Base-by-base conservation (phyloP, 1,140 invertebrate species). In the Sycophila sp. region DNA sequence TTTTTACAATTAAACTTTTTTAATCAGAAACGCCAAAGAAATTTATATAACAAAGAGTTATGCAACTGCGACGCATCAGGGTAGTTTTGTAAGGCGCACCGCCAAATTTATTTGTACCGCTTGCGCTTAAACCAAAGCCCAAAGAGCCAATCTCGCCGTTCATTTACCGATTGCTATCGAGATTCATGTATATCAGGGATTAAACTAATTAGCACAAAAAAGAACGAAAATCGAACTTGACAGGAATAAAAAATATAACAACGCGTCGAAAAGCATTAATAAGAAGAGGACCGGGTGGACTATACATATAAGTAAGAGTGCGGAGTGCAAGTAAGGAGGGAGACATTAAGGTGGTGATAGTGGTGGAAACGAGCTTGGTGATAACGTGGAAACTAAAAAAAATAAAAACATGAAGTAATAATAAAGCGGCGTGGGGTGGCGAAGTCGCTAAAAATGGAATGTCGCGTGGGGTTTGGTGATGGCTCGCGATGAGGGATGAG, bases 171-270 rank as follows among this genome's bases (percentile, higher is more conserved):
- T 80, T 55, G 77, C 79, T 77, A 81, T 83, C 79, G 75, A 80
- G 75, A 80, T 83, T 84, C 81, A 83, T 83, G 77, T 85, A 85
- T 80, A 84, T 85, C 85, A 85, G 83, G 85, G 83, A 85, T 83
- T 86, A 86, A 82, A 83, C 75, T 86, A 85, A 84, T 80, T 84
- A 83, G 79, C 75, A 76, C 81, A 81, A 81, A 76, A 79, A 65
- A 15, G 15, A 17, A 34, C n/a, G 15, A 55, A n/a, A n/a, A 30
- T 55, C 32, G 47, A 74, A 72, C 69, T 72, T 58, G 2, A 40
- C n/a, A 56, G 15, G 51, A 22, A 7, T 47, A 40, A 59, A 32
- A 59, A 38, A 58, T 8, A 66, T 6, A 13, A 34, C 15, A 19
- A 24, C 32, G 15, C n/a, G 15, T 17, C n/a, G 15, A 36, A 36